phyloP scores from a whole-genome alignment of 1,140 invertebrate genomes.

The Linepithema humile region DNA sequence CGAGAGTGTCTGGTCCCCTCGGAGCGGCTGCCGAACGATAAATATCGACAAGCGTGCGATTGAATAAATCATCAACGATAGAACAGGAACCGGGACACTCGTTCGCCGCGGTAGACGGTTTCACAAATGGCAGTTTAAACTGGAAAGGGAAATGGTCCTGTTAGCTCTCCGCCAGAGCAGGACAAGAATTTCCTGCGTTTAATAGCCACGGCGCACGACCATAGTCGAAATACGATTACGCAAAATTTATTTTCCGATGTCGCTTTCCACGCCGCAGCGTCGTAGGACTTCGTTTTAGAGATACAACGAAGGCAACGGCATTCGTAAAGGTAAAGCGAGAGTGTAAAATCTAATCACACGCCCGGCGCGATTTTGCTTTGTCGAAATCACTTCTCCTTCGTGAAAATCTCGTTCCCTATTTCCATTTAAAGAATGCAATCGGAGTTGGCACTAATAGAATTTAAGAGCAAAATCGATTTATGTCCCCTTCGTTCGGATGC shows the following conservation, averaged over 20 bases:
- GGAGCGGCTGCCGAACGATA: conserved; percentile 52
- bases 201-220: conserved; percentile 28
- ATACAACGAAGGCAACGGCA: conserved; percentile 26
- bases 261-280: not conserved
- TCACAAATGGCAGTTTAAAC: conserved; percentile 58
- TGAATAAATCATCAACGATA: conserved; percentile 71
- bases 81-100: conserved; percentile 51
- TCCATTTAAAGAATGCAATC: conserved; percentile 70
- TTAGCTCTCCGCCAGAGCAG: conserved; percentile 31
- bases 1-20: conserved; percentile 60
- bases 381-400: conserved; percentile 63
- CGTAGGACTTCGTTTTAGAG: conserved; percentile 19
- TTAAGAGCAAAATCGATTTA: conserved; percentile 60
- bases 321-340: conserved; percentile 48
- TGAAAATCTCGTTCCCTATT: conserved; percentile 68
- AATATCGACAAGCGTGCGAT: conserved; percentile 71
- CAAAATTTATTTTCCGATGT: conserved; percentile 55
- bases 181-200: conserved; percentile 57
- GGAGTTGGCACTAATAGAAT: conserved; percentile 53
- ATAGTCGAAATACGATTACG: conserved; percentile 50
- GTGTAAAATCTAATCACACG: conserved; percentile 53
- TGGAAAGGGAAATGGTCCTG: conserved; percentile 42
- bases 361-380: conserved; percentile 41
- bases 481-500: conserved; percentile 55
- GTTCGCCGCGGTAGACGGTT: conserved; percentile 14